phyloP scores from a whole-genome alignment of 2,113 vertebrate species.

The Lota lota region DNA sequence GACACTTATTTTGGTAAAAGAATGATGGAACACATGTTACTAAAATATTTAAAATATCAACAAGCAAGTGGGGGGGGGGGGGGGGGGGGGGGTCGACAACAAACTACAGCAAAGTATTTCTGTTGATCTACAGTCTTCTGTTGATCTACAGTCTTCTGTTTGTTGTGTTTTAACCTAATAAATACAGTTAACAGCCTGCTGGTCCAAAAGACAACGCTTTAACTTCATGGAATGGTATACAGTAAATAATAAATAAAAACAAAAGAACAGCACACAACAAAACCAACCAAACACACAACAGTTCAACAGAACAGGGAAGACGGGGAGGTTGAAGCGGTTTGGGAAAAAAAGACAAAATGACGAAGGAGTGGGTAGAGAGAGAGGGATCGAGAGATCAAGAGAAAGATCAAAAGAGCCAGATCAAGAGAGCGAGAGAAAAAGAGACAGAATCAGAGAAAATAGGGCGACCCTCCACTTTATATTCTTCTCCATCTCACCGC shows the following conservation, averaged over 20 bases:
- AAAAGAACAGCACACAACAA: background rate
- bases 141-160: too few relatives aligned
- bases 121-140: too few relatives aligned
- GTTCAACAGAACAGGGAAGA: background rate
- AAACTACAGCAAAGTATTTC: too few relatives aligned
- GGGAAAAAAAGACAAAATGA: background rate
- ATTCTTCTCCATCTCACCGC: too few relatives aligned
- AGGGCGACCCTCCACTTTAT: too few relatives aligned
- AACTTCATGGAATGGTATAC: conserved; percentile 23
- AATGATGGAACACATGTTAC: too few relatives aligned
- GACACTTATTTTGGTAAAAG: too few relatives aligned
- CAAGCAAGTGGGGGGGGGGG: too few relatives aligned
- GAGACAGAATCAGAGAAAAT: too few relatives aligned
- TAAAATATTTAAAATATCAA: too few relatives aligned
- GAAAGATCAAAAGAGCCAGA: background rate
- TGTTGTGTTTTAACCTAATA: background rate
- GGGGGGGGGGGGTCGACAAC: too few relatives aligned
- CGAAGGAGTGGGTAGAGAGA: background rate
- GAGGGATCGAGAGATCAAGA: background rate
- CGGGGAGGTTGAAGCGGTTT: background rate
- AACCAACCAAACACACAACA: background rate
- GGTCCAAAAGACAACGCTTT: background rate
- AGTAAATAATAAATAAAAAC: conserved; percentile 4
- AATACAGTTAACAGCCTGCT: background rate
- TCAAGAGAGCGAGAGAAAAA: too few relatives aligned